Percentiles rank a stretch among this genome's conserved stretches.
phyloP scores from a whole-genome alignment of 2,113 vertebrate species.

The Upupa epops region DNA sequence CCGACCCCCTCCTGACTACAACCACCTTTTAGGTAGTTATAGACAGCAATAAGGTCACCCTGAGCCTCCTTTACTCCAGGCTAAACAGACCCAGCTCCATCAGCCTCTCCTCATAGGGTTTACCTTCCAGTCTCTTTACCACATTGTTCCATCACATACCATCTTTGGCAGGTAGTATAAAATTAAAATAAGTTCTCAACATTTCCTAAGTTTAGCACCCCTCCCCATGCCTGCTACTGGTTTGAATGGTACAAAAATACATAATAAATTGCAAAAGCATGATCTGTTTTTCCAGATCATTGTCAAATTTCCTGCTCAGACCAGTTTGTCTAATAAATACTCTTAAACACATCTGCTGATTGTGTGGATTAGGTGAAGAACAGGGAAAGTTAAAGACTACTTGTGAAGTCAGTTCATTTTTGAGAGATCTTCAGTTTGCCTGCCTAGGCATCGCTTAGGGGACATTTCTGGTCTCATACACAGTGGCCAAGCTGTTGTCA shows the following conservation, averaged over 20 bases:
- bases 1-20: too few relatives aligned
- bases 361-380: background rate
- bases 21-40: too few relatives aligned
- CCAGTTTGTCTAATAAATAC: background rate
- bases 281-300: background rate
- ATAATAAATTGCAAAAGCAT: background rate
- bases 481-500: background rate
- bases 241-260: background rate
- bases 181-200: background rate
- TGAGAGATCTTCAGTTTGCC: background rate
- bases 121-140: too few relatives aligned
- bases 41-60: too few relatives aligned
- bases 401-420: background rate
- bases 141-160: background rate
- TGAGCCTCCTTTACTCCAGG: too few relatives aligned
- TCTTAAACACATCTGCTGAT: background rate
- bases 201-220: background rate
- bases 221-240: accelerated
- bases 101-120: too few relatives aligned
- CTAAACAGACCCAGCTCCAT: too few relatives aligned
- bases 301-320: background rate
- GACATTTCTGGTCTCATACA: background rate
- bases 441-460: background rate
- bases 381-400: background rate
- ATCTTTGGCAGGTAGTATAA: background rate